A percentile compares a stretch with the other conserved stretches of the same genome.
Conservation (phyloP, 2,113 vertebrate species). For the Rhineura floridana region DNA sequence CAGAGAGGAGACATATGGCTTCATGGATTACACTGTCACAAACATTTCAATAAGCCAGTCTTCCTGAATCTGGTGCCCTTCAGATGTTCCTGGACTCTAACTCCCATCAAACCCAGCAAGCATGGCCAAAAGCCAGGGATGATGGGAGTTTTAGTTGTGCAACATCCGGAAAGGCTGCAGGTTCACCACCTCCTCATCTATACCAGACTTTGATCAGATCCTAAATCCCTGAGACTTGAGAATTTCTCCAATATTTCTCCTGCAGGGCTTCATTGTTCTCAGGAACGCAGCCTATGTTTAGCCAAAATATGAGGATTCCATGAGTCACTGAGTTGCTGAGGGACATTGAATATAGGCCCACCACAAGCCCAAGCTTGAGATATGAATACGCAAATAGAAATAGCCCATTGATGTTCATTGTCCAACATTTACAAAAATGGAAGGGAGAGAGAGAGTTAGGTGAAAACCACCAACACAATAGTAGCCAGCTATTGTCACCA, state of each 20-base stretch:
- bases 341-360: not conserved
- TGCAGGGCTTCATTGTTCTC: not conserved
- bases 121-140: too few species aligned
- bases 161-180: too few species aligned
- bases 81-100: too few species aligned
- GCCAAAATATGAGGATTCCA: not conserved
- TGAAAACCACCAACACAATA: not conserved
- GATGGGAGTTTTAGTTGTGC: too few species aligned
- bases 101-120: too few species aligned
- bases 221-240: not conserved
- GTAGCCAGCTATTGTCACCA: not conserved
- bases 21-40: too few species aligned
- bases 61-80: too few species aligned
- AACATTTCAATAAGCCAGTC: too few species aligned
- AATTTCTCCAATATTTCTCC: not conserved
- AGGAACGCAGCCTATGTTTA: not conserved
- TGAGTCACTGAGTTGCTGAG: not conserved
- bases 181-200: too few species aligned
- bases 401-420: too few species aligned
- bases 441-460: not conserved
- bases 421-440: not conserved
- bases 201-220: not conserved
- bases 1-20: too few species aligned
- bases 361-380: not conserved
- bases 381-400: not conserved